Percentiles rank a stretch among this genome's conserved stretches.
Conservation (phyloP, 2,797 vertebrate genomes). For the Orestias chungarensis region DNA sequence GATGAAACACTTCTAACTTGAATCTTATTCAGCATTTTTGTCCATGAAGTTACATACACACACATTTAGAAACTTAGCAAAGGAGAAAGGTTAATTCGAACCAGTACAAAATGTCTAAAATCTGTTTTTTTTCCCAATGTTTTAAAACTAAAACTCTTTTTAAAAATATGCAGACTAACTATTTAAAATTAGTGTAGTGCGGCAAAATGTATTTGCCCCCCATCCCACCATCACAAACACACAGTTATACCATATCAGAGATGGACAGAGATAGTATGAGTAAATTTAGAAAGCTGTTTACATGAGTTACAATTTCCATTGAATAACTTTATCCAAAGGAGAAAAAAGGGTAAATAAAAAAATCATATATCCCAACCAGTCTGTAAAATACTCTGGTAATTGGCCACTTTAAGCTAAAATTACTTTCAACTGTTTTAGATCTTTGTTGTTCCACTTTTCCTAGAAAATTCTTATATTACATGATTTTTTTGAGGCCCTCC, state of each 20-base stretch:
- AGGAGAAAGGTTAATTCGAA: constrained; percentile 5
- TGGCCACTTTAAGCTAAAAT: not conserved
- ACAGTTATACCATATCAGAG: not conserved
- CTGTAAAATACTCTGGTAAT: not conserved
- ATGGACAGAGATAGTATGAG: not conserved
- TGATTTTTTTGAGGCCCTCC: too few relatives aligned
- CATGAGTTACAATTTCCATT: not conserved
- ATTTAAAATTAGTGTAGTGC: not conserved
- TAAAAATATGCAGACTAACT: not conserved
- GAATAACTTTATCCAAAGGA: not conserved
- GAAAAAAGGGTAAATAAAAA: too few relatives aligned
- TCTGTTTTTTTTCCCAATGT: not conserved
- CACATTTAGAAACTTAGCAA: not conserved
- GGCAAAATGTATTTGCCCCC: too few relatives aligned
- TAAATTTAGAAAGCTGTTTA: not conserved
- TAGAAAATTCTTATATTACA: not conserved
- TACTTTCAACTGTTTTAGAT: not conserved
- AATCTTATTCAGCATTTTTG: not conserved
- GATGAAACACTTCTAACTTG: not conserved
- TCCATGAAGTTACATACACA: not conserved
- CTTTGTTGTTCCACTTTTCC: not conserved
- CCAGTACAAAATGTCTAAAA: too few relatives aligned
- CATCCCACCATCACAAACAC: not conserved
- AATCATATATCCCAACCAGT: not conserved
- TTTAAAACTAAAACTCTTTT: not conserved